Conservation (phyloP, 2,797 vertebrate species). For the Amazona ochrocephala region DNA sequence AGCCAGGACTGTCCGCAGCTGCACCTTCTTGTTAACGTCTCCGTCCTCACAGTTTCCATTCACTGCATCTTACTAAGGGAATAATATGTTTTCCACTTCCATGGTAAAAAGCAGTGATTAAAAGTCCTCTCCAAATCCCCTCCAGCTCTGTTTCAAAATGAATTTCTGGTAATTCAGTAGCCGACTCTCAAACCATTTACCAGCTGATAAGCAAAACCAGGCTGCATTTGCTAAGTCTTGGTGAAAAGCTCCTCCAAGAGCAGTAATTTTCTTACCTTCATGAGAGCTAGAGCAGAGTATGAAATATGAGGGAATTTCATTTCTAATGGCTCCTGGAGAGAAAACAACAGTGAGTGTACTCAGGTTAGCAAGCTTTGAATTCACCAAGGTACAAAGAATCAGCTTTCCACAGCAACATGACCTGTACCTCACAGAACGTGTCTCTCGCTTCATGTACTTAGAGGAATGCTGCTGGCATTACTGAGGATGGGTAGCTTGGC, state of each 20-base stretch:
- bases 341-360: background rate
- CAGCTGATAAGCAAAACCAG: background rate
- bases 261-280: slow-evolving; percentile 85
- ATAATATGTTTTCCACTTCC: background rate
- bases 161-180: background rate
- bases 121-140: background rate
- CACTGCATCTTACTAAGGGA: background rate
- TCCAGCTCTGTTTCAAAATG: background rate
- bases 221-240: background rate
- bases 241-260: background rate
- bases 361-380: background rate
- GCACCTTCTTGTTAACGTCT: background rate
- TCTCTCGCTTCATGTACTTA: accelerated
- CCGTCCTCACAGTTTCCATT: background rate
- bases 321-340: slow-evolving; percentile 88
- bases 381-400: background rate
- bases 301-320: slow-evolving; percentile 89
- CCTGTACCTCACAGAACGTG: background rate
- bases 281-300: slow-evolving; percentile 84
- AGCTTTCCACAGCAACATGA: background rate
- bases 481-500: background rate
- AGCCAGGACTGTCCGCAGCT: background rate
- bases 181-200: background rate
- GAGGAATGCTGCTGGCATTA: background rate
- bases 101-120: background rate